phyloP scores from a whole-genome alignment of 2,797 vertebrate genomes.

The Vireo griseus region DNA sequence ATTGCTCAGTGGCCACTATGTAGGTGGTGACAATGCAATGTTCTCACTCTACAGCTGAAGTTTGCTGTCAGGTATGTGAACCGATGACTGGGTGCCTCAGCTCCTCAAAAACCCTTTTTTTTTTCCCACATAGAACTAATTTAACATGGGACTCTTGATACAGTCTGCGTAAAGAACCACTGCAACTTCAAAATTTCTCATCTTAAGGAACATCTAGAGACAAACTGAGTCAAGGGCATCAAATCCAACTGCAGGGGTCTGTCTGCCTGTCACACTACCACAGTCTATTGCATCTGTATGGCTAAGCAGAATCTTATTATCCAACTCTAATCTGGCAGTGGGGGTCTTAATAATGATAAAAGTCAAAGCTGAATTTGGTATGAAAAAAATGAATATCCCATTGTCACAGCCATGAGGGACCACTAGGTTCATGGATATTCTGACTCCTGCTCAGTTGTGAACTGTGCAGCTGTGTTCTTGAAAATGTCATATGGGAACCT shows the following conservation, averaged over 20 bases:
- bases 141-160: not conserved
- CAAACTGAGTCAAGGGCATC: not conserved
- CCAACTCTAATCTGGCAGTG: not conserved
- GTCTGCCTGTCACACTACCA: not conserved
- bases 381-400: not conserved
- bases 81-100: not conserved
- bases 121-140: fast-evolving
- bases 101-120: not conserved
- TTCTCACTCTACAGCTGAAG: not conserved
- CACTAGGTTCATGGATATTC: not conserved
- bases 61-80: not conserved
- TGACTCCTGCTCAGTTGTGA: not conserved
- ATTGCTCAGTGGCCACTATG: not conserved
- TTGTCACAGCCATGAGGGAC: not conserved
- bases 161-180: not conserved
- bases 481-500: not conserved
- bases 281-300: not conserved
- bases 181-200: not conserved
- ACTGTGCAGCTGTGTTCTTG: not conserved
- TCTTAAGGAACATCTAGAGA: not conserved
- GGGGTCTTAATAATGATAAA: not conserved
- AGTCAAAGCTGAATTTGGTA: not conserved
- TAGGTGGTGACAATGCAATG: not conserved
- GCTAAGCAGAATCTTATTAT: not conserved
- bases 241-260: not conserved